Evolutionary conservation across 2,888 invertebrate species (phyloP).

Genomic region (Xestoiulus laeticollis): DNA sequence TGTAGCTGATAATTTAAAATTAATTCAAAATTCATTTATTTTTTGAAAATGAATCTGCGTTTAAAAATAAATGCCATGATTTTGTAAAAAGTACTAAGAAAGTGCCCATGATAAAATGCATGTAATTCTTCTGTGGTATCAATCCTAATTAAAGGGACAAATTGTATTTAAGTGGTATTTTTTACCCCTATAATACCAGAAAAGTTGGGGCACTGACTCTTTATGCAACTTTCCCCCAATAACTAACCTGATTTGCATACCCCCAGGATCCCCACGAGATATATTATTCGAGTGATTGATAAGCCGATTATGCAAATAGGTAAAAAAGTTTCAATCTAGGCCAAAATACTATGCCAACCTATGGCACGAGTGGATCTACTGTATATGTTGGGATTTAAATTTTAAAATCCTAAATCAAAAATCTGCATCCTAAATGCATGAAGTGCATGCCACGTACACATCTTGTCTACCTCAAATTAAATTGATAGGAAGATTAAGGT

Average conservation of each 20-base stretch:
- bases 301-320: constrained; percentile 25
- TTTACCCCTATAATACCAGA: too few relatives aligned
- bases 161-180: too few relatives aligned
- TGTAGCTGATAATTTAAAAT: too few relatives aligned
- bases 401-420: not conserved
- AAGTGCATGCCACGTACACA: not conserved
- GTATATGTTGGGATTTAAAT: not conserved
- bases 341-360: not conserved
- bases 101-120: too few relatives aligned
- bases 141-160: too few relatives aligned
- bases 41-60: too few relatives aligned
- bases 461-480: not conserved
- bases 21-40: too few relatives aligned
- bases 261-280: not conserved
- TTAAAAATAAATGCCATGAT: too few relatives aligned
- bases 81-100: too few relatives aligned
- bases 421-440: not conserved
- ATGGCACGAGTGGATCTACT: not conserved
- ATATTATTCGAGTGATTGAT: constrained; percentile 34
- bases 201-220: not conserved
- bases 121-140: too few relatives aligned
- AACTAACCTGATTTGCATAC: constrained; percentile 12
- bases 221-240: not conserved
- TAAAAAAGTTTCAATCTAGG: not conserved
- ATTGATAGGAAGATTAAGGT: constrained; percentile 2